A percentile compares a stretch with the other conserved stretches of the same genome.
Conservation (phyloP, 2,113 vertebrate genomes). For the Nerophis lumbriciformis region DNA sequence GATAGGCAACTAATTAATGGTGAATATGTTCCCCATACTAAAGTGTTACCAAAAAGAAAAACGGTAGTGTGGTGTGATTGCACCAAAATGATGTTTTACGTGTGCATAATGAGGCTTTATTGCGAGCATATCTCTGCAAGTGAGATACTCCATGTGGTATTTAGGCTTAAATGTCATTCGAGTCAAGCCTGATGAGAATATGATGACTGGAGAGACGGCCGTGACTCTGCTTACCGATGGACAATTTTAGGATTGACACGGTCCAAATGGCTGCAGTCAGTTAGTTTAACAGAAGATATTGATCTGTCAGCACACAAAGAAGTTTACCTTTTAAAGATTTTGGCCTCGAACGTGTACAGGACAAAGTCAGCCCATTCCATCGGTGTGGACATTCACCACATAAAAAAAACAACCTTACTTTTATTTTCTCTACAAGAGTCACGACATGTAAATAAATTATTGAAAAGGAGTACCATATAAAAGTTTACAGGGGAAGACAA, state of each 20-base stretch:
- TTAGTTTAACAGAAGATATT: conserved; percentile 7
- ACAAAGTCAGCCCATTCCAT: conserved; percentile 50
- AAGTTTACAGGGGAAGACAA: conserved; percentile 51
- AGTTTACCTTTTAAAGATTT: conserved; percentile 30
- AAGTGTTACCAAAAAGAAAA: too few relatives aligned
- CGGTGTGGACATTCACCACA: conserved; percentile 59
- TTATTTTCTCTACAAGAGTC: conserved; percentile 60
- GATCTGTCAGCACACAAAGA: neutral
- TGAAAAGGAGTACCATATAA: conserved; percentile 45
- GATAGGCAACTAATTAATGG: too few relatives aligned
- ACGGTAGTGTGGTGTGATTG: conserved; percentile 23
- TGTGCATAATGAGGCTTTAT: conserved; percentile 57
- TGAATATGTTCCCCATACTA: too few relatives aligned
- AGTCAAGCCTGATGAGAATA: conserved; percentile 57
- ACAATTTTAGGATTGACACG: conserved; percentile 49
- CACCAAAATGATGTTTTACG: conserved; percentile 42
- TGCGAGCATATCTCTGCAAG: conserved; percentile 42
- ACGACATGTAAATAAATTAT: conserved; percentile 65
- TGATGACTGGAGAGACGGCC: conserved; percentile 33
- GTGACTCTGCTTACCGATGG: conserved; percentile 46
- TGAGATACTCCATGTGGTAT: conserved; percentile 58
- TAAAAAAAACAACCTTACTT: conserved; percentile 43
- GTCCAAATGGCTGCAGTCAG: conserved; percentile 21
- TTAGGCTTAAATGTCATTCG: conserved; percentile 68
- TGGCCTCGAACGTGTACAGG: conserved; percentile 24